A percentile compares a stretch with the other conserved stretches of the same genome.
These are phyloP conservation scores for Drosophila sucinea DNA, from an alignment of 1,140 invertebrate genomes.

Conservation along the genomic window DNA sequence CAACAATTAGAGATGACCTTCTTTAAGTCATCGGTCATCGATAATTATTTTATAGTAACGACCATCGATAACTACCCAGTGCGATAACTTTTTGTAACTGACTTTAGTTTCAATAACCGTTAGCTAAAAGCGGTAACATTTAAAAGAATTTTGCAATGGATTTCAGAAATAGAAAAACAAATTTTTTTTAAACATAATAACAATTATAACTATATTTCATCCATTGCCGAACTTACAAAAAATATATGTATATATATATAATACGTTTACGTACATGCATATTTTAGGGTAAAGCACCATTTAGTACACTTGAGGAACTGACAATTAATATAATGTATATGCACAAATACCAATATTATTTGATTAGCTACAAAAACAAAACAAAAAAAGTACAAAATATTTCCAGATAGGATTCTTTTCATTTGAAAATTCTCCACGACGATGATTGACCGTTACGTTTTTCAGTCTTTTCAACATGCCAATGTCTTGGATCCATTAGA, in stretches of 20 bases:
- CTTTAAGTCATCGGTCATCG: neutral
- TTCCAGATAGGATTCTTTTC: neutral
- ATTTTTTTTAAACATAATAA: neutral
- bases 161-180: neutral
- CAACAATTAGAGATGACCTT: neutral
- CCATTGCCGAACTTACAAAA: neutral
- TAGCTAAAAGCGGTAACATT: neutral
- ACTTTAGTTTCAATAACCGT: neutral
- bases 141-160: neutral
- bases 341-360: constrained; percentile 24
- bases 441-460: constrained; percentile 61
- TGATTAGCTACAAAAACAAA: constrained; percentile 22
- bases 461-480: constrained; percentile 65
- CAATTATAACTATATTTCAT: constrained; percentile 1
- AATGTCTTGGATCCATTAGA: constrained; percentile 71
- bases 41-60: neutral
- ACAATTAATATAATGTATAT: constrained; percentile 24
- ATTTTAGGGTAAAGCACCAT: neutral
- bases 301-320: constrained; percentile 16
- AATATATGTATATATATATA: neutral
- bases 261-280: neutral
- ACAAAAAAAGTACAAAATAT: constrained; percentile 9
- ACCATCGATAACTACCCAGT: neutral
- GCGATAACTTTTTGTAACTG: neutral
- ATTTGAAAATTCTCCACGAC: constrained; percentile 65